A percentile compares a stretch with the other conserved stretches of the same genome.
Evolutionary conservation across 2,797 vertebrate genomes (phyloP).

Genomic region (Coregonus ussuriensis): DNA sequence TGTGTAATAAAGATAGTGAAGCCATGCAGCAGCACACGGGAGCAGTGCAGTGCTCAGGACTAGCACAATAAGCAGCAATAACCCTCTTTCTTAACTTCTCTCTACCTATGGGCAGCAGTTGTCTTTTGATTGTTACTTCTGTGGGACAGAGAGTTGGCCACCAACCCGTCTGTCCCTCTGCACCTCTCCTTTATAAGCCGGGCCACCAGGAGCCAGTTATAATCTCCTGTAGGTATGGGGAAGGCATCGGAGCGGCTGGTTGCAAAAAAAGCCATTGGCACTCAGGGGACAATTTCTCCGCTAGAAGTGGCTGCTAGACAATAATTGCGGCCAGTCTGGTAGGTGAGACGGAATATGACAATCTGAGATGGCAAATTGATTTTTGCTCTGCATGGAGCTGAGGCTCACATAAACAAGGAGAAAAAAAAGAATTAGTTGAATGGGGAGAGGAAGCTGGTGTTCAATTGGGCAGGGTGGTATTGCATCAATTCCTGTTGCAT

Average conservation of each 20-base stretch:
- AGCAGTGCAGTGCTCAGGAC: slow-evolving; percentile 51
- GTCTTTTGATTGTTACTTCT: slow-evolving; percentile 40
- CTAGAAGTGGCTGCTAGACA: slow-evolving; percentile 58
- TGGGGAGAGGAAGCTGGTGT: slow-evolving; percentile 22
- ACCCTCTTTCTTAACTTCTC: slow-evolving; percentile 57
- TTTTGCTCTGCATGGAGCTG: slow-evolving; percentile 66
- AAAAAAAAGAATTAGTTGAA: slow-evolving; percentile 41
- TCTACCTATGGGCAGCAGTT: slow-evolving; percentile 37
- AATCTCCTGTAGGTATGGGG: slow-evolving; percentile 60
- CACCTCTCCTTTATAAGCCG: slow-evolving; percentile 48
- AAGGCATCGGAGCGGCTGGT: slow-evolving; percentile 35
- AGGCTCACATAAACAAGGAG: slow-evolving; percentile 46
- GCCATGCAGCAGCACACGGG: not conserved
- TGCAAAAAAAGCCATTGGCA: slow-evolving; percentile 49
- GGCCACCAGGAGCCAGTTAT: slow-evolving; percentile 59
- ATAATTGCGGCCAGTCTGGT: slow-evolving; percentile 64
- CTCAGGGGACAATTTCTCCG: slow-evolving; percentile 60
- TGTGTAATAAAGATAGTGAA: slow-evolving; percentile 67
- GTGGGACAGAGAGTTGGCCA: slow-evolving; percentile 54
- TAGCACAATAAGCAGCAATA: not conserved
- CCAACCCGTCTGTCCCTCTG: slow-evolving; percentile 43
- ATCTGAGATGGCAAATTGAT: slow-evolving; percentile 76
- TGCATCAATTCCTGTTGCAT: slow-evolving; percentile 38
- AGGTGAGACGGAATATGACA: slow-evolving; percentile 67
- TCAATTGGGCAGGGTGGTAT: slow-evolving; percentile 30